Evolutionary conservation across 1,140 invertebrate species (phyloP).

Genomic region (Copidosoma floridanum): DNA sequence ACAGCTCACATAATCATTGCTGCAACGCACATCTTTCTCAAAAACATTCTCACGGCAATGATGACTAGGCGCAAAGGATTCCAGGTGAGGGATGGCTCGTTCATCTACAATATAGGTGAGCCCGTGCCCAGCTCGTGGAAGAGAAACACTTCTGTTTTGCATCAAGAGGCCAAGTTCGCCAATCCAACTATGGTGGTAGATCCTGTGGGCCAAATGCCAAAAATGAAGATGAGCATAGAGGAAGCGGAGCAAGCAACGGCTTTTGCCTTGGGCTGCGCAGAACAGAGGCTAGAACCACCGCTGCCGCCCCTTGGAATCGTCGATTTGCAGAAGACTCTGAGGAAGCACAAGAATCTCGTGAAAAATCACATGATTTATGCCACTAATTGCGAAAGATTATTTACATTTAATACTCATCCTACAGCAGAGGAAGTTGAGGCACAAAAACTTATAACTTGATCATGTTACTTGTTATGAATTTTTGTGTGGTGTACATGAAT

Average conservation of each 20-base stretch:
- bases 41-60: conserved; percentile 73
- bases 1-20: conserved; percentile 73
- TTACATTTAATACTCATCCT: conserved; percentile 50
- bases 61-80: conserved; percentile 73
- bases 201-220: conserved; percentile 48
- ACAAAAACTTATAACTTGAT: conserved; percentile 40
- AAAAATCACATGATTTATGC: conserved; percentile 53
- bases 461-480: conserved; percentile 14
- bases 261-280: conserved; percentile 51
- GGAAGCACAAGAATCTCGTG: conserved; percentile 52
- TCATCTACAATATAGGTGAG: conserved; percentile 72
- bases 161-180: conserved; percentile 20
- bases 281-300: conserved; percentile 41
- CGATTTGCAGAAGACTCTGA: conserved; percentile 49
- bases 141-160: conserved; percentile 58
- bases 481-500: not conserved
- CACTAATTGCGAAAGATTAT: conserved; percentile 52
- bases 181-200: conserved; percentile 43
- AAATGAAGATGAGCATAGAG: conserved; percentile 43
- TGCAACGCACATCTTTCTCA: conserved; percentile 73
- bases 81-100: conserved; percentile 64
- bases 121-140: conserved; percentile 71
- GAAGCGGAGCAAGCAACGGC: conserved; percentile 51
- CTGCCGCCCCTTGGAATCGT: conserved; percentile 43
- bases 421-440: conserved; percentile 53